Conservation (phyloP, 2,113 vertebrate species). For the Neotragus pygmaeus region DNA sequence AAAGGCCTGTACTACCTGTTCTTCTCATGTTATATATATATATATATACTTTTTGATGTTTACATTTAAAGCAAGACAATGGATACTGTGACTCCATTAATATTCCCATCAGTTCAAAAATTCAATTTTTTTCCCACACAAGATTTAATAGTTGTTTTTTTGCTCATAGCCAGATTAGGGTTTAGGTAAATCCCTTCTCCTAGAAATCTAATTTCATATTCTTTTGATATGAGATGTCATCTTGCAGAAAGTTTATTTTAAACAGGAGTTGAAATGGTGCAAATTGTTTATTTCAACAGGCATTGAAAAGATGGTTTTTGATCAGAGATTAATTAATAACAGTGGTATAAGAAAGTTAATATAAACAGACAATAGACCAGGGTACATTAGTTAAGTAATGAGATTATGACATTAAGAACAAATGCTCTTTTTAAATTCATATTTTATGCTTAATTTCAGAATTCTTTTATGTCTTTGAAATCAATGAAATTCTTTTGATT, state of each 20-base stretch:
- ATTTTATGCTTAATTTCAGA: not conserved
- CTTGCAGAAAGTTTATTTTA: not conserved
- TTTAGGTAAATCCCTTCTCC: not conserved
- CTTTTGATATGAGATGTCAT: not conserved
- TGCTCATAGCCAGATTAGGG: not conserved
- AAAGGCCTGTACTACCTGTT: too few relatives aligned
- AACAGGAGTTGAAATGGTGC: not conserved
- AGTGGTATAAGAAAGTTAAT: not conserved
- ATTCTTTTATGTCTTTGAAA: not conserved
- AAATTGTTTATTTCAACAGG: too few relatives aligned
- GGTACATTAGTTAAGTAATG: not conserved
- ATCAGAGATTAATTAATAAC: too few relatives aligned
- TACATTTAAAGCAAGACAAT: not conserved
- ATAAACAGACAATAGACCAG: not conserved
- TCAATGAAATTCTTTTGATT: not conserved
- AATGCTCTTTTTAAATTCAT: not conserved
- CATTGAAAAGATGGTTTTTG: too few relatives aligned
- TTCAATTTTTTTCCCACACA: not conserved
- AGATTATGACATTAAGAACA: not conserved
- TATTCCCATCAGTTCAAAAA: not conserved
- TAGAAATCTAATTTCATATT: not conserved
- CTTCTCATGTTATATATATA: too few relatives aligned
- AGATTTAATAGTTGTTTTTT: not conserved
- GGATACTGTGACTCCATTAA: not conserved
- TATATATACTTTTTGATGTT: too few relatives aligned